phyloP scores from a whole-genome alignment of 2,113 vertebrate genomes.

The Notarius lentiginosus region DNA sequence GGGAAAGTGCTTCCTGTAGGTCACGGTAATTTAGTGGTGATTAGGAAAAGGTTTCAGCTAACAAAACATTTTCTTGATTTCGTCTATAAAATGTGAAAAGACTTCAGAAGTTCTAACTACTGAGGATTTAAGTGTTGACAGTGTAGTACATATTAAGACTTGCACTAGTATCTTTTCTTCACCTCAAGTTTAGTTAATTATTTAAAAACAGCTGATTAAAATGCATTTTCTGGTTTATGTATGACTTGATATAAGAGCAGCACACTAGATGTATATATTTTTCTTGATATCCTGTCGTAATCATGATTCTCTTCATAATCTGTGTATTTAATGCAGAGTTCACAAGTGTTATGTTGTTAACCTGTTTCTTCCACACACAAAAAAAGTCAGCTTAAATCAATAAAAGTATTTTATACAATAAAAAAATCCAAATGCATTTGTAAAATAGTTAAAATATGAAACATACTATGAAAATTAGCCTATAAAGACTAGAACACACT shows the following conservation, averaged over 20 bases:
- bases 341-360: too few relatives aligned
- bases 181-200: slow-evolving; percentile 1
- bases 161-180: neutral
- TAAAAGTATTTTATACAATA: slow-evolving; percentile 20
- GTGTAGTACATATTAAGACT: neutral
- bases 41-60: neutral
- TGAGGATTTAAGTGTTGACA: neutral
- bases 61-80: neutral
- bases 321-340: too few relatives aligned
- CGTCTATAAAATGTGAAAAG: neutral
- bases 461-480: neutral
- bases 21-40: neutral
- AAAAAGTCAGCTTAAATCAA: neutral
- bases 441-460: neutral
- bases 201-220: neutral
- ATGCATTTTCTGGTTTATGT: slow-evolving; percentile 1
- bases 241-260: neutral
- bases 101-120: neutral
- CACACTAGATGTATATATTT: slow-evolving; percentile 27
- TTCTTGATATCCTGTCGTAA: neutral
- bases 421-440: neutral
- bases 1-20: neutral
- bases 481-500: neutral
- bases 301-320: neutral
- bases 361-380: slow-evolving; percentile 1